These are phyloP conservation scores for Hapalemur alaotrensis DNA, from an alignment of 2,797 vertebrate genomes.

Conservation along the genomic window DNA sequence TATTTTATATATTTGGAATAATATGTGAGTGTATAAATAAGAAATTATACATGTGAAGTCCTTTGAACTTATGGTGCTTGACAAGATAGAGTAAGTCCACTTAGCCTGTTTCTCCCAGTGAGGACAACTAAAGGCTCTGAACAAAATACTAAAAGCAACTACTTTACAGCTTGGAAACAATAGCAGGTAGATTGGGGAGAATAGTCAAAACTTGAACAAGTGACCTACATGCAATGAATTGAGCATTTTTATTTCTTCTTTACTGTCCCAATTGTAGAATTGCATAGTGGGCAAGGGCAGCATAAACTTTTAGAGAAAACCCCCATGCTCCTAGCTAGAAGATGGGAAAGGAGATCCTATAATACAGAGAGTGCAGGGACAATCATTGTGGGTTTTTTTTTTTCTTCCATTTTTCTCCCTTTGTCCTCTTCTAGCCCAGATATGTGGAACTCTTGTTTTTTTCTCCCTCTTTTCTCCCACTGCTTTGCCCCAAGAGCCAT, in stretches of 20 bases:
- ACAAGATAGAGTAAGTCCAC: not conserved
- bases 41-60: not conserved
- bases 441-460: not conserved
- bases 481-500: not conserved
- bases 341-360: not conserved
- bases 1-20: not conserved
- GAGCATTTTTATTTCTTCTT: constrained; percentile 19
- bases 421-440: not conserved
- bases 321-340: not conserved
- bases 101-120: not conserved
- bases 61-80: not conserved
- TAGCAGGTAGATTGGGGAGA: not conserved
- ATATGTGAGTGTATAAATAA: not conserved
- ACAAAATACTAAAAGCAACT: not conserved
- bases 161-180: not conserved
- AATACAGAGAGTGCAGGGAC: not conserved
- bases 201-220: not conserved
- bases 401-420: not conserved
- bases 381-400: not conserved
- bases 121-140: not conserved
- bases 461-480: not conserved
- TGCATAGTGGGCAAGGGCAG: not conserved
- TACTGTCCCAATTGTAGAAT: not conserved
- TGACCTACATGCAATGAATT: not conserved
- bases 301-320: not conserved